A percentile compares a stretch with the other conserved stretches of the same genome.
Evolutionary conservation across 2,797 vertebrate genomes (phyloP).

Genomic region (Gila robusta): DNA sequence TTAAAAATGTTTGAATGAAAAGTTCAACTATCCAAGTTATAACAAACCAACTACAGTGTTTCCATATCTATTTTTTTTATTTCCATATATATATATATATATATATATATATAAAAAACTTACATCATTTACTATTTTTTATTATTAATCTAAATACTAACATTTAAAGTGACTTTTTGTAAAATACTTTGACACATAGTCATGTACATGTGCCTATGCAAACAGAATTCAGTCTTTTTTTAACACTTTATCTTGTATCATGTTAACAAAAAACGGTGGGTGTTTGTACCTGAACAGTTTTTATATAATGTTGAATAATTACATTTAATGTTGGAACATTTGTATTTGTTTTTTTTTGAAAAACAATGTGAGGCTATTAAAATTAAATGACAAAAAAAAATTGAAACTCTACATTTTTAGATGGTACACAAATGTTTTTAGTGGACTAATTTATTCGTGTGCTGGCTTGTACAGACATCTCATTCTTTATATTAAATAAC

Average conservation of each 20-base stretch:
- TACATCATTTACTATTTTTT: neutral
- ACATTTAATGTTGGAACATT: neutral
- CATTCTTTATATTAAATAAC: neutral
- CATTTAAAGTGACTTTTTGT: neutral
- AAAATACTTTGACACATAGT: neutral
- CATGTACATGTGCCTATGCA: neutral
- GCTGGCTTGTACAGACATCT: slow-evolving; percentile 1
- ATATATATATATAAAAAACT: neutral
- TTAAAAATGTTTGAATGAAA: neutral
- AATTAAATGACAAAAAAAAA: neutral
- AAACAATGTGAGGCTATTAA: neutral
- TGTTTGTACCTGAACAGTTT: slow-evolving; percentile 1
- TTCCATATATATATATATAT: neutral
- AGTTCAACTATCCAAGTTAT: neutral
- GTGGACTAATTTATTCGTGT: slow-evolving; percentile 10
- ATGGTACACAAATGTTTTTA: slow-evolving; percentile 27
- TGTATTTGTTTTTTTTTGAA: neutral
- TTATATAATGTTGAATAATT: neutral
- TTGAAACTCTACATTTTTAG: slow-evolving; percentile 10
- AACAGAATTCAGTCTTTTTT: neutral
- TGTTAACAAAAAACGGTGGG: neutral
- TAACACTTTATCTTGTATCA: neutral
- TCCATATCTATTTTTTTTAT: neutral
- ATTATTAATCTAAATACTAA: neutral
- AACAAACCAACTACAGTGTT: slow-evolving; percentile 8